phyloP scores from a whole-genome alignment of 64 coral and sea anemone genomes.

The Platygyra sinensis region DNA sequence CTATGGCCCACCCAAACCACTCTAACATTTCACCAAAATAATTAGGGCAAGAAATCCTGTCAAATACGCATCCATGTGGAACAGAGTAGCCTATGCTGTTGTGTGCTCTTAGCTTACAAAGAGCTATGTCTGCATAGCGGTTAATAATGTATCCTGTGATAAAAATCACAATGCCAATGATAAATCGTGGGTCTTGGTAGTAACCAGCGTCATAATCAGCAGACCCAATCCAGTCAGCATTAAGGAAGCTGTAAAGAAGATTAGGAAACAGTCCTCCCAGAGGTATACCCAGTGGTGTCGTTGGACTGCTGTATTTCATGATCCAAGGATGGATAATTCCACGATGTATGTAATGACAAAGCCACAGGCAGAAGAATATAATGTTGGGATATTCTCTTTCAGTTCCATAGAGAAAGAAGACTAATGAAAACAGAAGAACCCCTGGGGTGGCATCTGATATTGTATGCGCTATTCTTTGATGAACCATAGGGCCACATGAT shows the following conservation, averaged over 20 bases:
- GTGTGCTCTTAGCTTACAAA: no score
- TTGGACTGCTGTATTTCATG: conserved; percentile 63
- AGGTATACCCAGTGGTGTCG: conserved; percentile 46
- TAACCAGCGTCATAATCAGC: conserved; percentile 27
- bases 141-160: conserved; percentile 52
- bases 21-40: no score
- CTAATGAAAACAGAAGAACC: conserved; percentile 38
- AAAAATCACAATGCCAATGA: conserved; percentile 41
- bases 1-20: no score
- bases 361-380: conserved; percentile 52
- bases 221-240: conserved; percentile 53
- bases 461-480: no score
- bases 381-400: conserved; percentile 46
- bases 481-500: no score
- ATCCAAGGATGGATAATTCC: conserved; percentile 60
- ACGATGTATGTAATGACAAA: conserved; percentile 62
- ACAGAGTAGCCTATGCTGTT: no score
- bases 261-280: no score
- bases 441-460: conserved; percentile 54
- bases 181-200: conserved; percentile 52
- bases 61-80: no score
- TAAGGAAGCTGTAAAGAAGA: conserved; percentile 56
- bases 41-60: no score
- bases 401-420: conserved; percentile 57
- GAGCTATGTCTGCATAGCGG: conserved; percentile 39